Evolutionary conservation across 2,797 vertebrate species (phyloP).

Genomic region (Etheostoma perlongum): DNA sequence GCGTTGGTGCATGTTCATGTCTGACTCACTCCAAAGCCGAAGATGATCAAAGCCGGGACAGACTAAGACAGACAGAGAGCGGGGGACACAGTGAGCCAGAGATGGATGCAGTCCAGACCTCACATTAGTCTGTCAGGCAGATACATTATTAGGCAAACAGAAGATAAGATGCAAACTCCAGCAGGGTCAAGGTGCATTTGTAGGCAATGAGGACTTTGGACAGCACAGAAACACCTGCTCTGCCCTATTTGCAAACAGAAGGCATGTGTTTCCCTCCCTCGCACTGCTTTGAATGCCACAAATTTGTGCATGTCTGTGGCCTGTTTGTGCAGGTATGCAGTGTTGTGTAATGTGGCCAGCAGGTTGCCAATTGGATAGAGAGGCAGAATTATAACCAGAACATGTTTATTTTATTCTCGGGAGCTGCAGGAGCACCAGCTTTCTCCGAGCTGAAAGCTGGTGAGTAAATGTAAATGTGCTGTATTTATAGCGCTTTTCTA

Average conservation of each 20-base stretch:
- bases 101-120: slow-evolving; percentile 64
- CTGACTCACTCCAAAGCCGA: slow-evolving; percentile 68
- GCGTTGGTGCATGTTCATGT: slow-evolving; percentile 32
- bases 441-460: not conserved
- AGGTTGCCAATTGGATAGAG: slow-evolving; percentile 25
- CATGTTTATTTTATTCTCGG: slow-evolving; percentile 37
- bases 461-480: not conserved
- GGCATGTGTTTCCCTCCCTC: not conserved
- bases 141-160: slow-evolving; percentile 32
- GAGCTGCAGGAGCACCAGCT: not conserved
- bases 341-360: slow-evolving; percentile 28
- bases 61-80: slow-evolving; percentile 62
- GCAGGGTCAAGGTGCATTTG: slow-evolving; percentile 14
- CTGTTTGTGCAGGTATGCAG: not conserved
- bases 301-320: slow-evolving; percentile 33
- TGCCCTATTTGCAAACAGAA: slow-evolving; percentile 52
- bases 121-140: slow-evolving; percentile 51
- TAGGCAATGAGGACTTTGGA: slow-evolving; percentile 2
- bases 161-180: slow-evolving; percentile 38
- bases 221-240: slow-evolving; percentile 45
- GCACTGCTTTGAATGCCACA: slow-evolving; percentile 15
- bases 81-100: slow-evolving; percentile 51
- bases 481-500: too few relatives aligned
- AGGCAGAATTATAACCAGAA: slow-evolving; percentile 25
- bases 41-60: slow-evolving; percentile 72